Evolutionary conservation across 2,113 vertebrate species (phyloP), one percentile per base, ranked within the genome.

Genomic region (Gulo gulo): DNA sequence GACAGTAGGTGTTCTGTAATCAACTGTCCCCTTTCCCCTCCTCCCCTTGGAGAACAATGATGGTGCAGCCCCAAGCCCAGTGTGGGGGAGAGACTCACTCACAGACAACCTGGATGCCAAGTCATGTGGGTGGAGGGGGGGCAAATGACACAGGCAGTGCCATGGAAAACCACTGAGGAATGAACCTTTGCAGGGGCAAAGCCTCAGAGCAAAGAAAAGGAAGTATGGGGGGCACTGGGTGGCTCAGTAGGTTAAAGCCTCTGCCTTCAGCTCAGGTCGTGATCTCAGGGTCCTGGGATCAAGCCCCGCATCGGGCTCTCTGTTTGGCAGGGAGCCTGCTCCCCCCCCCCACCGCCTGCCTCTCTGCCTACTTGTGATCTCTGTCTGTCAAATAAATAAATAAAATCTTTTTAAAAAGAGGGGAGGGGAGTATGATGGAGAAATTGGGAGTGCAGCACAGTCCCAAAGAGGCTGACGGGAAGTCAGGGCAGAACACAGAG

Each of bases 21-120:
- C 65, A 39, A n/a, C 14, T 26, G 29, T n/a, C 13, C n/a, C 67
- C n/a, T 31, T 15, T 24, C 34, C 4, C 20, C 7, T 21, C 36
- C 67, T 83, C 31, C 45, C 16, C 1, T 1, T 34, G n/a, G 45
- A 63, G 26, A 42, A 24, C 13, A 18, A 0, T 0, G 0, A 29
- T 23, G 42, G 34, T 13, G 34, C 71, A 94, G 67, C 36, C 63
- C 61, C 42, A 26, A 0, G 65, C 29, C 47, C 74, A 31, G 34
- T 0, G 2, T 0, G 3, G 15, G 26, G 50, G 36, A 67, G 42
- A 86, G 12, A 89, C 42, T 71, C 34, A 14, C 7, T 34, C 4
- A 39, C 52, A 95, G 81, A 59, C 80, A 23, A 4, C 52, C 36
- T 15, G 29, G 63, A 90, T 0, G 13, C 12, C 20, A 55, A 61